These are phyloP conservation scores for Aurelia sp. DNA, from an alignment of 30 jellyfish, hydroid and myxozoan genomes.

Conservation along the genomic window DNA sequence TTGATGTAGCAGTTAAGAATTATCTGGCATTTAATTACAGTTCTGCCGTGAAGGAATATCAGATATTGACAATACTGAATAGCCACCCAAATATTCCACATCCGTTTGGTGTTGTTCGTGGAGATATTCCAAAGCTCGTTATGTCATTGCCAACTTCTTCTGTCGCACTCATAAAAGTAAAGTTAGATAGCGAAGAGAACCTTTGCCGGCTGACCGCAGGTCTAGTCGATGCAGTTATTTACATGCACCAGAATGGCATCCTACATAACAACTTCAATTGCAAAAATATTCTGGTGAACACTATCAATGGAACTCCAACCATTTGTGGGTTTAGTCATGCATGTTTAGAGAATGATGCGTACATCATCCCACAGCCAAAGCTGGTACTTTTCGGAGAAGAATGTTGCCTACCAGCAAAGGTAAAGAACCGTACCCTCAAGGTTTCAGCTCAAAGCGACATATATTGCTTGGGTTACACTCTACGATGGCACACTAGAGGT, in stretches of 20 bases:
- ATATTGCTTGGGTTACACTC: slow-evolving; percentile 16
- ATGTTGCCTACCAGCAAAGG: slow-evolving; percentile 17
- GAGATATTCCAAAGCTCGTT: slow-evolving; percentile 13
- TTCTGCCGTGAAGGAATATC: slow-evolving; percentile 19
- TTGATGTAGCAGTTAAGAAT: slow-evolving; percentile 18
- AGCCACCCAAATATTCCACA: slow-evolving; percentile 41
- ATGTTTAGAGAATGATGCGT: background rate
- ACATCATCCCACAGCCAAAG: slow-evolving; percentile 4
- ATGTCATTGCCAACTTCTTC: slow-evolving; percentile 20
- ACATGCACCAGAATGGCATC: slow-evolving; percentile 17
- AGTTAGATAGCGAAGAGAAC: slow-evolving; percentile 19
- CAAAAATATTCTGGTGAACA: background rate
- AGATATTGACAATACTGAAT: slow-evolving; percentile 13
- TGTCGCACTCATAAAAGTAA: background rate
- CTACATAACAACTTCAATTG: background rate
- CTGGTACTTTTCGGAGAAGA: slow-evolving; percentile 11
- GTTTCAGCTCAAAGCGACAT: slow-evolving; percentile 16
- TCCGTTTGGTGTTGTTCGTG: slow-evolving; percentile 43
- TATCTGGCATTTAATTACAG: slow-evolving; percentile 18
- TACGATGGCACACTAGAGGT: slow-evolving; percentile 7
- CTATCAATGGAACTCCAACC: slow-evolving; percentile 6
- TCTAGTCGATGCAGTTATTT: background rate
- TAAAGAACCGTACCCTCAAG: slow-evolving; percentile 4
- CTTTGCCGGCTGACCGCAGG: slow-evolving; percentile 22
- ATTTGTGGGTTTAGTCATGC: slow-evolving; percentile 21